phyloP scores from a whole-genome alignment of 2,797 vertebrate genomes.

The Danio choprae region DNA sequence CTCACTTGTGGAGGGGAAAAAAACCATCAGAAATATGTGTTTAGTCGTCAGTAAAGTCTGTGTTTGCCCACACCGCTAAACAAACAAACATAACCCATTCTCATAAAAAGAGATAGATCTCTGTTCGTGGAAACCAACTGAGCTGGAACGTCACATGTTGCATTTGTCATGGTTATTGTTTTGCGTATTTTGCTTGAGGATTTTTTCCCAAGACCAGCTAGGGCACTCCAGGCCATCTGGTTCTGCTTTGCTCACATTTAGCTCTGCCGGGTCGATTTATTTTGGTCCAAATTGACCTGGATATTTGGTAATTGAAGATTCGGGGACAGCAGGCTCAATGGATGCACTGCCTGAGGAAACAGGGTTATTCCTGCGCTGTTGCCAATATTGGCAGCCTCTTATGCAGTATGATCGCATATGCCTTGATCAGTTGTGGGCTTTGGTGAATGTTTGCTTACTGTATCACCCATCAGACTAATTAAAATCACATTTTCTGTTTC shows the following conservation, averaged over 20 bases:
- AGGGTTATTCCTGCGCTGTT: slow-evolving; percentile 12
- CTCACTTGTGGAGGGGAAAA: neutral
- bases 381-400: slow-evolving; percentile 15
- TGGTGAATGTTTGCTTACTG: neutral
- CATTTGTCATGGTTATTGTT: slow-evolving; percentile 17
- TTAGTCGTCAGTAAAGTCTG: slow-evolving; percentile 22
- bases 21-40: slow-evolving; percentile 27
- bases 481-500: neutral
- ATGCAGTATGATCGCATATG: slow-evolving; percentile 5
- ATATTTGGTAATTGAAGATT: slow-evolving; percentile 77
- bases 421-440: neutral
- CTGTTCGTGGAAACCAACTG: slow-evolving; percentile 29
- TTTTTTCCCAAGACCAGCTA: slow-evolving; percentile 29
- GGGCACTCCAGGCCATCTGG: slow-evolving; percentile 69
- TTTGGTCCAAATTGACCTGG: slow-evolving; percentile 71
- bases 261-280: slow-evolving; percentile 70
- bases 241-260: slow-evolving; percentile 70
- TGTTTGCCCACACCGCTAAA: slow-evolving; percentile 17
- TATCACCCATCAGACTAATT: neutral
- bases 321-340: slow-evolving; percentile 72
- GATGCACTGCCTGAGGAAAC: slow-evolving; percentile 44
- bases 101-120: slow-evolving; percentile 5
- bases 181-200: slow-evolving; percentile 38
- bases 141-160: slow-evolving; percentile 6
- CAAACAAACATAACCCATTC: slow-evolving; percentile 23